Conservation (phyloP, 2,113 vertebrate genomes). For the Microtus pennsylvanicus region DNA sequence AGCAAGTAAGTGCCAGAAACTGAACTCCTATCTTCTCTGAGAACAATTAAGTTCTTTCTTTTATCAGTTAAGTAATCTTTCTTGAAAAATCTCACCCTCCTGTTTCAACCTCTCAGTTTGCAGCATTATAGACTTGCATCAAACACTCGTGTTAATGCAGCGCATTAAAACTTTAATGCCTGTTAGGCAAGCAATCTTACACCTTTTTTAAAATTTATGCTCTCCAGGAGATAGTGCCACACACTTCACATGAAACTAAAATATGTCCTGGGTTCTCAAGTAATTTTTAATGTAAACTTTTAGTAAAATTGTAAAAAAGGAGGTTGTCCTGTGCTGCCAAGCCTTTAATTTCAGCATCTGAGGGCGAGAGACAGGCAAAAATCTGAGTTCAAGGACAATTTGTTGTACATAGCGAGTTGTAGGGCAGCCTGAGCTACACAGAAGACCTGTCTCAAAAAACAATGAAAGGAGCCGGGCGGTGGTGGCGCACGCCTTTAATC, state of each 20-base stretch:
- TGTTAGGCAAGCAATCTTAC: background rate
- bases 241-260: background rate
- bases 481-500: too few relatives aligned
- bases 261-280: accelerated
- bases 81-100: background rate
- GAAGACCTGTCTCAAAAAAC: too few relatives aligned
- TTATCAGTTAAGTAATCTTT: background rate
- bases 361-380: too few relatives aligned
- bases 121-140: too few relatives aligned
- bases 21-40: background rate
- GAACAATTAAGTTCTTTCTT: background rate
- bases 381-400: too few relatives aligned
- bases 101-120: too few relatives aligned
- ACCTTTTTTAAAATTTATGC: background rate
- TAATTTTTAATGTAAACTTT: background rate
- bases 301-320: background rate
- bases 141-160: background rate
- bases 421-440: too few relatives aligned
- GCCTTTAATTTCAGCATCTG: too few relatives aligned
- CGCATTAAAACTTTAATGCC: background rate
- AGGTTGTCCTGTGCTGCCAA: too few relatives aligned
- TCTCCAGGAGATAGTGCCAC: too few relatives aligned
- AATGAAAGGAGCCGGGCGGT: too few relatives aligned
- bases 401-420: too few relatives aligned
- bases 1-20: background rate